A percentile compares a stretch with the other conserved stretches of the same genome.
Evolutionary conservation across 1,140 invertebrate genomes (phyloP).

Genomic region (Lethocerus indicus): DNA sequence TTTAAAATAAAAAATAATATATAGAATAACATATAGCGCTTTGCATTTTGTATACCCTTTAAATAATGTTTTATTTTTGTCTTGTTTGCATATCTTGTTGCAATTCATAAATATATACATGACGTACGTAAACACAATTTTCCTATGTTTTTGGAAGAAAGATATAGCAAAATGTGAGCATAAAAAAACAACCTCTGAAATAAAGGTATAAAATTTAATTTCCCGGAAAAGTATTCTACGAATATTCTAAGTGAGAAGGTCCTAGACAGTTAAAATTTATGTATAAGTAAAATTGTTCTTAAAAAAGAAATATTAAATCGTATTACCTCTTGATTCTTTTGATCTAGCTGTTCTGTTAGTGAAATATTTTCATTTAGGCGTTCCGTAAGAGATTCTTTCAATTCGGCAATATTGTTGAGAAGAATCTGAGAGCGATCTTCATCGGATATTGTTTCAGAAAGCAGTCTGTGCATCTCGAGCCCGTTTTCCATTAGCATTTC

Average conservation of each 20-base stretch:
- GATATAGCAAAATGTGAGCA: too few relatives aligned
- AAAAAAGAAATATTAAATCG: not conserved
- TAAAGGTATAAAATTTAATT: not conserved
- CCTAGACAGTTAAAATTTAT: not conserved
- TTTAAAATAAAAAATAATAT: too few relatives aligned
- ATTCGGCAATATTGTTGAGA: constrained; percentile 23
- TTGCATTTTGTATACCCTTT: too few relatives aligned
- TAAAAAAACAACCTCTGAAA: not conserved
- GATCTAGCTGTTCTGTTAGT: constrained; percentile 27
- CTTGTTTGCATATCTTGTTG: too few relatives aligned
- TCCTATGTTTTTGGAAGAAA: too few relatives aligned
- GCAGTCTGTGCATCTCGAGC: constrained; percentile 28
- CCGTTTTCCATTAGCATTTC: constrained; percentile 25
- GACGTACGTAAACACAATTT: too few relatives aligned
- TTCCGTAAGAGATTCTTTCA: constrained; percentile 23
- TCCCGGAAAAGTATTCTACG: not conserved
- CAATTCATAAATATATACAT: too few relatives aligned
- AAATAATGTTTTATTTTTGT: too few relatives aligned
- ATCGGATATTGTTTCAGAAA: constrained; percentile 37
- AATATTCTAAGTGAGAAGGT: not conserved
- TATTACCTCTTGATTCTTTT: constrained; percentile 30
- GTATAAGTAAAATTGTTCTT: too few relatives aligned
- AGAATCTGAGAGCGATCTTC: constrained; percentile 25
- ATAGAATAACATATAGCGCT: too few relatives aligned
- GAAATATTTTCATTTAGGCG: constrained; percentile 23